Evolutionary conservation across 1,140 invertebrate species (phyloP).

Genomic region (Heterodera schachtii): DNA sequence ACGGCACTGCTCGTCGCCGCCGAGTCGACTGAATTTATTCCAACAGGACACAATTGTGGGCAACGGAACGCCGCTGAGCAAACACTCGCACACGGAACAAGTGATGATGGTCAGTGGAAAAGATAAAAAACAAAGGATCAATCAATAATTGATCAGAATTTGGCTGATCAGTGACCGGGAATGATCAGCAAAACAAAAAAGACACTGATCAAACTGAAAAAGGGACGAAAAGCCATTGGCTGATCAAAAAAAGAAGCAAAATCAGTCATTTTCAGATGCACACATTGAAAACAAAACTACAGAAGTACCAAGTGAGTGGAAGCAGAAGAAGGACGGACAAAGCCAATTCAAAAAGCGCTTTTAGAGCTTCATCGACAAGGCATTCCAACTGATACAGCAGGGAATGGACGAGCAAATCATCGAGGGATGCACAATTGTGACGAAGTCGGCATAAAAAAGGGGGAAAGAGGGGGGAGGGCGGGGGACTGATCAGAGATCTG

Average conservation of each 20-base stretch:
- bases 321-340: not conserved
- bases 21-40: slow-evolving; percentile 57
- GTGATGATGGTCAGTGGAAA: slow-evolving; percentile 47
- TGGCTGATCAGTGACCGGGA: too few relatives aligned
- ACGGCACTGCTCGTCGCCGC: slow-evolving; percentile 50
- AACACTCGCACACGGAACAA: slow-evolving; percentile 63
- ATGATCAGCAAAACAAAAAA: too few relatives aligned
- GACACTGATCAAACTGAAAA: not conserved
- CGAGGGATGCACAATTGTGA: slow-evolving; percentile 62
- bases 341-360: not conserved
- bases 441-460: slow-evolving; percentile 4
- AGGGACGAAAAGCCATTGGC: too few relatives aligned
- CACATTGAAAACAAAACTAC: slow-evolving; percentile 64
- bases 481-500: too few relatives aligned
- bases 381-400: slow-evolving; percentile 60
- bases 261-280: slow-evolving; percentile 52
- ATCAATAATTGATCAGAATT: too few relatives aligned
- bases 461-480: too few relatives aligned
- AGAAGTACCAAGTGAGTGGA: slow-evolving; percentile 55
- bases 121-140: too few relatives aligned
- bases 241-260: not conserved
- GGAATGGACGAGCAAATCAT: slow-evolving; percentile 58
- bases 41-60: slow-evolving; percentile 62
- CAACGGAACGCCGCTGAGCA: slow-evolving; percentile 55
- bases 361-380: slow-evolving; percentile 57